Conservation (phyloP, 2,797 vertebrate species). For the Poliocrania exsul region DNA sequence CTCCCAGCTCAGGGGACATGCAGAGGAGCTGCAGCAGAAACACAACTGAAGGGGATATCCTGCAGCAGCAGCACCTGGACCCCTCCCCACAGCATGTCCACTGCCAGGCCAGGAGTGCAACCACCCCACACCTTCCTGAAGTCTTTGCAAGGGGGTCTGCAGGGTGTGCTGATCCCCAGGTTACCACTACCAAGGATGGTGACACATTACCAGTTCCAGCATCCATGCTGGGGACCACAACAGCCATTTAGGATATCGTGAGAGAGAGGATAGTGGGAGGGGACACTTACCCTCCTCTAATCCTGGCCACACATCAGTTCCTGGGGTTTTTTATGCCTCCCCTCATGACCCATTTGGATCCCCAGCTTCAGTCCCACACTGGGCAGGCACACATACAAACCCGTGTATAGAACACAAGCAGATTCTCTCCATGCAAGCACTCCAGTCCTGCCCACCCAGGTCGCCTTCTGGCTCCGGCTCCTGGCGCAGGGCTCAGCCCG, state of each 20-base stretch:
- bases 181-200: rapidly evolving
- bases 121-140: neutral
- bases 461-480: neutral
- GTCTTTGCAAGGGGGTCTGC: neutral
- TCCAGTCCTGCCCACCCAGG: neutral
- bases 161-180: rapidly evolving
- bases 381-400: rapidly evolving
- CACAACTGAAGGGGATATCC: rapidly evolving
- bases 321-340: neutral
- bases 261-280: neutral
- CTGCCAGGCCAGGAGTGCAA: neutral
- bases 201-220: neutral
- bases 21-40: neutral
- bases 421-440: neutral
- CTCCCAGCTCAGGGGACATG: rapidly evolving
- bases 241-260: neutral
- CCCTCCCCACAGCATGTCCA: rapidly evolving
- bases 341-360: rapidly evolving
- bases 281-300: neutral
- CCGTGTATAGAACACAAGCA: neutral
- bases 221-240: neutral
- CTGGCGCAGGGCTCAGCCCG: rapidly evolving
- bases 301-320: neutral
- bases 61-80: neutral
- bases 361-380: neutral